Evolutionary conservation across 2,797 vertebrate species (phyloP).

Genomic region (Xiphorhynchus erythropygius): DNA sequence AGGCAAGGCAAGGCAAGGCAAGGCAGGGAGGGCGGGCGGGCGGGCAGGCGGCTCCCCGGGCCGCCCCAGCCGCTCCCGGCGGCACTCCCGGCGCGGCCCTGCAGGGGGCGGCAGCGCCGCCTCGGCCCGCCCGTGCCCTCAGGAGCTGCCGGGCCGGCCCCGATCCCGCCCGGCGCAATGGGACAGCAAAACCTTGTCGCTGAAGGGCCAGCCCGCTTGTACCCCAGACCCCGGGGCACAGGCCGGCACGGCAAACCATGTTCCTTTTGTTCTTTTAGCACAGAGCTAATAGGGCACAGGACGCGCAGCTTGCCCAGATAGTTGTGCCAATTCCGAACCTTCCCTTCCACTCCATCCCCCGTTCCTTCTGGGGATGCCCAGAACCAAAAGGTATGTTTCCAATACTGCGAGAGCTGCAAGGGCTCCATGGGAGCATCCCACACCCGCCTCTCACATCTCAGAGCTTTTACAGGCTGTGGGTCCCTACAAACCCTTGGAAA

Average conservation of each 20-base stretch:
- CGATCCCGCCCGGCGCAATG: too few relatives aligned
- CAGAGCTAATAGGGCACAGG: background rate
- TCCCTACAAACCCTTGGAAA: background rate
- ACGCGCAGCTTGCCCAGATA: background rate
- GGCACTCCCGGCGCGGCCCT: background rate
- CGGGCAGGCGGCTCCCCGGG: too few relatives aligned
- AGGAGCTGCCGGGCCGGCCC: too few relatives aligned
- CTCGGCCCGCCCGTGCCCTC: background rate
- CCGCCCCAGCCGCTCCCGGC: background rate
- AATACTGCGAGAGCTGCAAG: background rate
- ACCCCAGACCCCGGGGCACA: background rate
- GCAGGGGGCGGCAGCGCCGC: constrained; percentile 21
- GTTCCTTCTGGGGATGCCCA: too few relatives aligned
- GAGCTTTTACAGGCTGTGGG: background rate
- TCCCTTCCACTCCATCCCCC: background rate
- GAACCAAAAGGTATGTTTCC: background rate
- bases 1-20: too few relatives aligned
- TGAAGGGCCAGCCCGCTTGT: fast-evolving
- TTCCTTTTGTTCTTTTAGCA: background rate
- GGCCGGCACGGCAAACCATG: fast-evolving
- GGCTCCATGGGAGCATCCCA: background rate
- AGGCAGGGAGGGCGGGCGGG: too few relatives aligned
- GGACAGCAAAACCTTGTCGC: too few relatives aligned
- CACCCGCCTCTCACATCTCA: too few relatives aligned
- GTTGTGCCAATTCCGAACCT: background rate